Evolutionary conservation across 2,113 vertebrate genomes (phyloP).

Genomic region (Zingel zingel): DNA sequence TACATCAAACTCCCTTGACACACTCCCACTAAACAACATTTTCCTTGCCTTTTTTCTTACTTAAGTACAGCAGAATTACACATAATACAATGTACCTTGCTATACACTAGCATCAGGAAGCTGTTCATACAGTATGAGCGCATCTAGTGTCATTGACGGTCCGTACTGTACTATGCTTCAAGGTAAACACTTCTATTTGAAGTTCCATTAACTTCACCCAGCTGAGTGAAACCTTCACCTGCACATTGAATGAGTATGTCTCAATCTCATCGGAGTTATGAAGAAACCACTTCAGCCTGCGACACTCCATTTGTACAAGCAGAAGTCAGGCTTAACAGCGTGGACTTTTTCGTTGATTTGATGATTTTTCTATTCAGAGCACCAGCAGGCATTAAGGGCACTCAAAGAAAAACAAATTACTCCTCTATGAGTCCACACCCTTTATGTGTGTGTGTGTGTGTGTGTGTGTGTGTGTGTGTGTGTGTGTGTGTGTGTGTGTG

Average conservation of each 20-base stretch:
- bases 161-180: not conserved
- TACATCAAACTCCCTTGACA: not conserved
- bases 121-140: no score
- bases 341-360: conserved; percentile 37
- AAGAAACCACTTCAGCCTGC: conserved; percentile 35
- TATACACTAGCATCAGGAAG: not conserved
- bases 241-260: conserved; percentile 8
- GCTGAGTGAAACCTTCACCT: conserved; percentile 25
- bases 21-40: not conserved
- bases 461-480: not conserved
- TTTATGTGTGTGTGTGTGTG: not conserved
- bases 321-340: not conserved
- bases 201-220: not conserved
- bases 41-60: not conserved
- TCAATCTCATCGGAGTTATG: conserved; percentile 29
- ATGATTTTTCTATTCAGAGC: conserved; percentile 25
- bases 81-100: not conserved
- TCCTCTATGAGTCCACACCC: not conserved
- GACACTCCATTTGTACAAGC: conserved; percentile 28
- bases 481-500: not conserved
- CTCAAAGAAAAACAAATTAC: conserved; percentile 60
- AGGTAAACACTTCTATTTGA: not conserved
- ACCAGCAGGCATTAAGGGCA: conserved; percentile 15
- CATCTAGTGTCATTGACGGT: not conserved
- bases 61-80: not conserved